Evolutionary conservation across 2,888 invertebrate genomes (phyloP), one percentile per base, ranked within the genome.

Genomic region (Agapetus fuscipes): DNA sequence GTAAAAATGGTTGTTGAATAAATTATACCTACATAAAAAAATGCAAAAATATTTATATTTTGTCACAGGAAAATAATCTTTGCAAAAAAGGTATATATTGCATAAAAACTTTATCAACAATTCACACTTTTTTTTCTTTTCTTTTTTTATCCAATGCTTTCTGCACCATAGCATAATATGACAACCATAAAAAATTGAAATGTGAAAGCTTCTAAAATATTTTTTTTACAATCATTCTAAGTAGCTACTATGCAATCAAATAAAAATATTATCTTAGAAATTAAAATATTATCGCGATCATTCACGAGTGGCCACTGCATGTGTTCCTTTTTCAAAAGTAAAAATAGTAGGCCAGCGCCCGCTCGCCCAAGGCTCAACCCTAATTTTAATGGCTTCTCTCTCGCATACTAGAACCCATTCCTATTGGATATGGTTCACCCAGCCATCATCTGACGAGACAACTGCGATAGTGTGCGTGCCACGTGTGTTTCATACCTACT

Each of bases 381-480:
- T 67, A 68, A 68, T 66, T 68, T 67, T 68, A 68, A 69, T 69
- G 69, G 69, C 69, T 64, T 67, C 67, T 63, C 43, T 37, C n/a
- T 14, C 17, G 32, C 32, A 32, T 32, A 32, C 32, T 32, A 32
- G 32, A 32, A 30, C 17, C 16, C 16, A 30, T 30, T 38, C 33
- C 33, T 31, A 38, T 38, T 33, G 33, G 27, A 30, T 12, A 17
- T 30, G 5, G 30, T 30, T 3, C 17, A n/a, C n/a, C n/a, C n/a
- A n/a, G n/a, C n/a, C n/a, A n/a, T n/a, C n/a, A 4, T 7, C 4
- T 6, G 12, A 14, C 30, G 30, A 13, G 12, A 12, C 12, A 9
- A 10, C 10, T 15, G 10, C 12, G 14, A 3, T 15, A 4, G 30
- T 30, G 13, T 30, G 14, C 14, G 30, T 30, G 10, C 3, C 30